Evolutionary conservation across 1,140 invertebrate species (phyloP).

Genomic region (Hylyphantes graminicola): DNA sequence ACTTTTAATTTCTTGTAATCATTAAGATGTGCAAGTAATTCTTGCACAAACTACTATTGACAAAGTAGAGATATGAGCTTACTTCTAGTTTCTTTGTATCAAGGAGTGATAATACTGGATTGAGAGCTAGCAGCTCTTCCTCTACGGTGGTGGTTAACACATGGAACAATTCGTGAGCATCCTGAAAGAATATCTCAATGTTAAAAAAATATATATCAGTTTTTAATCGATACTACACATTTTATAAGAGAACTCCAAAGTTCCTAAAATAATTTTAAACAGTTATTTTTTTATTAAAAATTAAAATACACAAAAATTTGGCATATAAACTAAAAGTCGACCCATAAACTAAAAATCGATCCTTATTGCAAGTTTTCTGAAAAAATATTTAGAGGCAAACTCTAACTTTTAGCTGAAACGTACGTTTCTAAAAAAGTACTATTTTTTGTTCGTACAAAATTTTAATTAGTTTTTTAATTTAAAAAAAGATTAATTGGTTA

Average conservation of each 20-base stretch:
- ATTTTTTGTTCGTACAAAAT: too few relatives aligned
- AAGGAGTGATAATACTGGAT: slow-evolving; percentile 66
- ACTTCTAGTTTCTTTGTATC: slow-evolving; percentile 62
- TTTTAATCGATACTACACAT: not conserved
- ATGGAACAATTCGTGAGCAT: slow-evolving; percentile 92
- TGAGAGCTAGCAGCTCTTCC: slow-evolving; percentile 77
- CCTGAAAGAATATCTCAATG: slow-evolving; percentile 68
- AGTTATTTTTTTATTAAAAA: not conserved
- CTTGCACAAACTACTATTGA: not conserved
- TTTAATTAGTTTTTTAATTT: too few relatives aligned
- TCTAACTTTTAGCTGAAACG: too few relatives aligned
- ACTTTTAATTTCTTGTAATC: too few relatives aligned
- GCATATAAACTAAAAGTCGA: too few relatives aligned
- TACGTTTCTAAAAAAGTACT: too few relatives aligned
- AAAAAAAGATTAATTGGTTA: too few relatives aligned
- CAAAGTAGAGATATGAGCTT: not conserved
- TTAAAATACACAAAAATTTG: too few relatives aligned
- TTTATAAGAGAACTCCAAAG: not conserved
- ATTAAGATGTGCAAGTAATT: not conserved
- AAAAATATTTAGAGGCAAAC: too few relatives aligned
- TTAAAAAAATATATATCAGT: not conserved
- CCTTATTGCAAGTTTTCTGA: too few relatives aligned
- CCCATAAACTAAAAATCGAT: too few relatives aligned
- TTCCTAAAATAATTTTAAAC: not conserved
- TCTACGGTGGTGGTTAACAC: slow-evolving; percentile 86